These are phyloP conservation scores for Clivina fossor DNA, from an alignment of 2,888 invertebrate genomes.

Conservation along the genomic window DNA sequence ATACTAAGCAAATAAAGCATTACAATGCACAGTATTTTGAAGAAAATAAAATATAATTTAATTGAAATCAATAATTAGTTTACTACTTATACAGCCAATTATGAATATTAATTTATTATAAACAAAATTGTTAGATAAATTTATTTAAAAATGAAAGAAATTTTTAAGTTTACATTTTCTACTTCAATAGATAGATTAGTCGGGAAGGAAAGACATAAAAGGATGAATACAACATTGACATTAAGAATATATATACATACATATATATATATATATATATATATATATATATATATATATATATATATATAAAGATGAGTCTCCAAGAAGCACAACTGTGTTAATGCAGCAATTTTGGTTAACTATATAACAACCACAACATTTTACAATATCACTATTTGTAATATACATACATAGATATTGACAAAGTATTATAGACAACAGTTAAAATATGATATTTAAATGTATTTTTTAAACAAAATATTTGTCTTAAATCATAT, in stretches of 20 bases:
- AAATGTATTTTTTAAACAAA: too few relatives aligned
- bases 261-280: too few relatives aligned
- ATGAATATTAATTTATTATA: constrained; percentile 23
- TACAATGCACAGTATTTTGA: constrained; percentile 24
- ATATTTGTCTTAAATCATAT: too few relatives aligned
- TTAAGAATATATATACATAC: constrained; percentile 30
- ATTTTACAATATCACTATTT: constrained; percentile 23
- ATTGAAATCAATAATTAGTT: constrained; percentile 31
- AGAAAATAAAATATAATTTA: constrained; percentile 17
- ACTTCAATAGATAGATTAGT: constrained; percentile 39
- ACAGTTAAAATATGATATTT: too few relatives aligned
- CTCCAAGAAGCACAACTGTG: constrained; percentile 41
- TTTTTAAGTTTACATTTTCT: constrained; percentile 40
- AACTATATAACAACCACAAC: constrained; percentile 8
- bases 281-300: too few relatives aligned
- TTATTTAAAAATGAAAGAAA: too few relatives aligned
- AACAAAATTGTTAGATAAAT: constrained; percentile 26
- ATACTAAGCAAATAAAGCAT: constrained; percentile 32
- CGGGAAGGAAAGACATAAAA: constrained; percentile 34
- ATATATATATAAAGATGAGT: constrained; percentile 48
- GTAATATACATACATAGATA: too few relatives aligned
- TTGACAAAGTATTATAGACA: too few relatives aligned
- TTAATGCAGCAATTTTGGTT: constrained; percentile 23
- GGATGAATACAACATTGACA: constrained; percentile 37
- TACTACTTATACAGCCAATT: too few relatives aligned